Base-by-base conservation (phyloP, 2,888 invertebrate species). In the Melanchra persicariae region DNA sequence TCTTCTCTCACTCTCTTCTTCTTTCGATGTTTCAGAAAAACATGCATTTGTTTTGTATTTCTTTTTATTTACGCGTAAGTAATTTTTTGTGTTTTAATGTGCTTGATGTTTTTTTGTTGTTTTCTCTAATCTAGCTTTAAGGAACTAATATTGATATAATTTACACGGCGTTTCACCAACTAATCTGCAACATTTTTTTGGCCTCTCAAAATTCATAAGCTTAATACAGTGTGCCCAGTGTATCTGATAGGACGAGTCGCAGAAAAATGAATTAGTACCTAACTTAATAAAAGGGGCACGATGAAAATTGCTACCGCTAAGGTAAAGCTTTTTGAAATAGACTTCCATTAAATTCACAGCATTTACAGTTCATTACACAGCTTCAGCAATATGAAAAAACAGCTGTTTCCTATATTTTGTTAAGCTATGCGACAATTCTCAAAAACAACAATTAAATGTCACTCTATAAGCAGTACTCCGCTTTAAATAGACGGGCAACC, bases 61-160 rank as follows among this genome's bases (percentile, higher is more conserved):
- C 17, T 63, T 71, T 73, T 75, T 24, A 43, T 69, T 74, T 52
- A 51, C 47, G 70, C 69, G 83, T 83, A 83, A 83, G 83, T 83
- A 77, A 19, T 51, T 65, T 72, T 75, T 67, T 76, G 58, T 74
- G 69, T 67, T 72, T 70, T 75, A 62, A 45, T 77, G 64, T 83
- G 83, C 75, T 71, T 77, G 43, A 37, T 68, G 80, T 74, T 71
- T 43, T 68, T 49, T 74, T 58, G 73, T 24, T 65, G 30, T 58
- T 60, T 66, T 15, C n/a, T 68, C 68, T 74, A 71, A 70, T 22
- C 10, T 61, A 45, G 19, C 30, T 34, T 54, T 70, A 52, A 0
- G 5, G 34, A 58, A 76, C 15, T 64, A 43, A 52, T 24, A 30
- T 40, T 3, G 19, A 34, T 30, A 30, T 45, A n/a, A 34, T 54